Conservation (phyloP, 2,797 vertebrate species). For the Hippocampus kuda region DNA sequence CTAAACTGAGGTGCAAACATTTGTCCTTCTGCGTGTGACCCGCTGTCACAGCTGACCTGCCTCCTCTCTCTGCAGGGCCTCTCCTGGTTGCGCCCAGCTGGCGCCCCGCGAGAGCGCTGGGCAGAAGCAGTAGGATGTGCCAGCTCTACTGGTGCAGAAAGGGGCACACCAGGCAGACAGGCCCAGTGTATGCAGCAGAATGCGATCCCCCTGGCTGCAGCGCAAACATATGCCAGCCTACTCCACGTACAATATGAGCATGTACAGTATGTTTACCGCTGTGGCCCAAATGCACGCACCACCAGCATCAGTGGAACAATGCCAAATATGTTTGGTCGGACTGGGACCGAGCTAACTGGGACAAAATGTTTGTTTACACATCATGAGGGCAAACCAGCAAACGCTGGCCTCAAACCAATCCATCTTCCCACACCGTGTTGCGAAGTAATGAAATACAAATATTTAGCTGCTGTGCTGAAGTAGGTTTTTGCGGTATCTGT, state of each 20-base stretch:
- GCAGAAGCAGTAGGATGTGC: conserved; percentile 60
- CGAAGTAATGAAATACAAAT: neutral
- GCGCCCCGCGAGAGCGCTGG: conserved; percentile 42
- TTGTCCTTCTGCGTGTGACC: conserved; percentile 18
- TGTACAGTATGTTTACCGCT: conserved; percentile 22
- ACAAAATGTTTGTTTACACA: conserved; percentile 56
- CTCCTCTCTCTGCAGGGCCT: conserved; percentile 54
- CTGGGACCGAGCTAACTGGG: conserved; percentile 57
- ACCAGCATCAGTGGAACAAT: conserved; percentile 50
- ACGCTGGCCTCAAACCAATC: conserved; percentile 7
- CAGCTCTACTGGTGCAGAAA: conserved; percentile 69
- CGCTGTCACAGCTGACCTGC: conserved; percentile 57
- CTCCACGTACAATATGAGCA: neutral
- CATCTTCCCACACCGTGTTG: neutral
- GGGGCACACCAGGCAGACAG: conserved; percentile 63
- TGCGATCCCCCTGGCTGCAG: conserved; percentile 53
- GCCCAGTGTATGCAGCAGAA: conserved; percentile 55
- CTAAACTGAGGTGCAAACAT: conserved; percentile 2
- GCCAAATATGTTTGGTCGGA: conserved; percentile 51
- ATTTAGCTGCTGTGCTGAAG: neutral
- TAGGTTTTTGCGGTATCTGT: neutral
- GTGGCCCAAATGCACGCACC: conserved; percentile 35
- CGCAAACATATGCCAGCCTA: conserved; percentile 38
- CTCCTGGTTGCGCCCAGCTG: conserved; percentile 67
- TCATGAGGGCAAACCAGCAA: conserved; percentile 24